A percentile compares a stretch with the other conserved stretches of the same genome.
Evolutionary conservation across 2,888 invertebrate species (phyloP).

Genomic region (Cheilosia soror): DNA sequence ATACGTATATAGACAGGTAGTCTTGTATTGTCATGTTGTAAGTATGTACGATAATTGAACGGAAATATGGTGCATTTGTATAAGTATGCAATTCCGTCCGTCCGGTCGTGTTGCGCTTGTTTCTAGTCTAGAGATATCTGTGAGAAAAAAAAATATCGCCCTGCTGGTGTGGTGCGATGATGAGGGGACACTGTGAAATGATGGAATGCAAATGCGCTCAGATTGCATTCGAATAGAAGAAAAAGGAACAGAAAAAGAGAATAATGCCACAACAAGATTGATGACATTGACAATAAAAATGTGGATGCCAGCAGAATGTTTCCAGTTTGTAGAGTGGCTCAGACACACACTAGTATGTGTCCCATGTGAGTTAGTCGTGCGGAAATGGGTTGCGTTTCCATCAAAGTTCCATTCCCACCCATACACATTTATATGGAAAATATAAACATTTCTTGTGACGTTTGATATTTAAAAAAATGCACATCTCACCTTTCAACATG

Average conservation of each 20-base stretch:
- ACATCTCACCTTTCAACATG: no score
- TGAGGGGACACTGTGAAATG: conserved; percentile 35
- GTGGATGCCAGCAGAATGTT: conserved; percentile 48
- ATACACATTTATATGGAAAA: no score
- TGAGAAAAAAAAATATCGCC: conserved; percentile 38
- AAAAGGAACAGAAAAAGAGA: conserved; percentile 5
- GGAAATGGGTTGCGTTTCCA: conserved; percentile 10
- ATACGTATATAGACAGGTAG: conserved; percentile 36
- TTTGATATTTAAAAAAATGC: no score
- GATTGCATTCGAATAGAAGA: conserved; percentile 44
- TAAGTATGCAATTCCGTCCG: conserved; percentile 35
- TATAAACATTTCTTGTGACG: no score
- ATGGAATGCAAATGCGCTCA: conserved; percentile 65
- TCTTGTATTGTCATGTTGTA: conserved; percentile 54
- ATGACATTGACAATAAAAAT: conserved; percentile 69
- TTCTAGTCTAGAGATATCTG: conserved; percentile 26
- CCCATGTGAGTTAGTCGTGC: conserved; percentile 14
- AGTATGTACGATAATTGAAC: conserved; percentile 67
- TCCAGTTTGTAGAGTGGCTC: conserved; percentile 13
- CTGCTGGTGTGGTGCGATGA: not conserved
- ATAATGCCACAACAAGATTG: conserved; percentile 62
- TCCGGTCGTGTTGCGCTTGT: conserved; percentile 16
- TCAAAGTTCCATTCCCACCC: not conserved
- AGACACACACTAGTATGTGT: not conserved
- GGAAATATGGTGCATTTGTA: conserved; percentile 61